Percentiles rank a stretch among this genome's conserved stretches.
Conservation (phyloP, 2,888 invertebrate species). For the Agonopterix heracliana region DNA sequence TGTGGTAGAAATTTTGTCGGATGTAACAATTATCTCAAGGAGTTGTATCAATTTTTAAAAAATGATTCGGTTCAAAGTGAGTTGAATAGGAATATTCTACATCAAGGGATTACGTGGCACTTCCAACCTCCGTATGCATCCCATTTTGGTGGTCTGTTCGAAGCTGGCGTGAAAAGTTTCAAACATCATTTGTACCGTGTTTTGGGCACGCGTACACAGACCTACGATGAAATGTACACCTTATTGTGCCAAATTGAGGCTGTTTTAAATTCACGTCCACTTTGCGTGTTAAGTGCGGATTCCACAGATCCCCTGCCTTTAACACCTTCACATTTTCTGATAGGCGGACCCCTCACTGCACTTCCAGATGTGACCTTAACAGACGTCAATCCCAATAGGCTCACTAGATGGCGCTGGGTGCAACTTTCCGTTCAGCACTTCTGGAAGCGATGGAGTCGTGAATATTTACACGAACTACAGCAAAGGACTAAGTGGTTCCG, state of each 20-base stretch:
- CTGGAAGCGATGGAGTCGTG: neutral
- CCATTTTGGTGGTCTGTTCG: slow-evolving; percentile 5
- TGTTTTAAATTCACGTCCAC: slow-evolving; percentile 31
- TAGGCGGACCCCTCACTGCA: neutral
- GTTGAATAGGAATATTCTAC: neutral
- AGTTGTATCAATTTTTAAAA: neutral
- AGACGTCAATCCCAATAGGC: neutral
- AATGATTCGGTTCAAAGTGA: neutral
- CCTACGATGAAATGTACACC: slow-evolving; percentile 29
- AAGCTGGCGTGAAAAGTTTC: slow-evolving; percentile 1
- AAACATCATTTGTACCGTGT: neutral
- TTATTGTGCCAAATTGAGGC: slow-evolving; percentile 30
- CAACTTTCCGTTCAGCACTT: neutral
- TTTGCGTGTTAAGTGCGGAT: slow-evolving; percentile 14
- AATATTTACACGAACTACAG: no score
- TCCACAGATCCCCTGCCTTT: slow-evolving; percentile 1
- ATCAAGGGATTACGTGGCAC: neutral
- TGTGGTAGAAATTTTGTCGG: neutral
- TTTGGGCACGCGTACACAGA: slow-evolving; percentile 13
- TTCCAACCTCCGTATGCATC: neutral
- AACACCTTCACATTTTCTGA: neutral
- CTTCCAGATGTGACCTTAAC: neutral
- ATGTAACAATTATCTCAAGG: neutral
- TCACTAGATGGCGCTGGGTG: neutral
- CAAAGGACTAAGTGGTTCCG: neutral